phyloP scores from a whole-genome alignment of 2,797 vertebrate genomes.

The Ambastaia sidthimunki region DNA sequence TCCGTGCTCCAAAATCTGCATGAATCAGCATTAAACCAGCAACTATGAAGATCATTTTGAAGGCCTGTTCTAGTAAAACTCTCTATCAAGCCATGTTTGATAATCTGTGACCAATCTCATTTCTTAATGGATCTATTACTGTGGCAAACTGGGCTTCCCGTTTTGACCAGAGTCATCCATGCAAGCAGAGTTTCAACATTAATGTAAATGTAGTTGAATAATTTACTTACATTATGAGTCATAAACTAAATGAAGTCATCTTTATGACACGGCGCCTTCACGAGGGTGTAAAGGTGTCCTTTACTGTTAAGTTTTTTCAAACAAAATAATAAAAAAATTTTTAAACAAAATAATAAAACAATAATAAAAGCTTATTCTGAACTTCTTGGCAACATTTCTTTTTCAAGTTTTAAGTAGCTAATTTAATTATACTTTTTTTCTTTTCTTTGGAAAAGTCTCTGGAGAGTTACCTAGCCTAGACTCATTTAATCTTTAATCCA shows the following conservation, averaged over 20 bases:
- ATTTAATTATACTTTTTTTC: no score
- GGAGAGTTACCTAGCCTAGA: no score
- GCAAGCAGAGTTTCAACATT: constrained; percentile 28
- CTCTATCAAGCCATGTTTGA: constrained; percentile 44
- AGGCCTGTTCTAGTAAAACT: constrained; percentile 28
- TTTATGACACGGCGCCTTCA: constrained; percentile 4
- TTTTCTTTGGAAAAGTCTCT: no score
- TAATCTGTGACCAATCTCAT: constrained; percentile 39
- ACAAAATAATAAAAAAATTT: not conserved
- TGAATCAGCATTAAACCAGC: constrained; percentile 13
- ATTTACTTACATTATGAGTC: constrained; percentile 43
- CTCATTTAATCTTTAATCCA: no score
- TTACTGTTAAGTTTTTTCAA: no score
- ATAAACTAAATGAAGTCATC: constrained; percentile 38
- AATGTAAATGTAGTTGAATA: constrained; percentile 48
- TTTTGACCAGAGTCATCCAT: constrained; percentile 33
- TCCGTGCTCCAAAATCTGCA: constrained; percentile 14
- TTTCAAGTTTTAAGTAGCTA: no score
- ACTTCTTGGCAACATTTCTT: not conserved
- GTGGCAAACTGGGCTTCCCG: constrained; percentile 9
- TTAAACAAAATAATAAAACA: not conserved
- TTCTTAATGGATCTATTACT: constrained; percentile 34
- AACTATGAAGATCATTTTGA: not conserved
- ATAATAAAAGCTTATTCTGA: not conserved
- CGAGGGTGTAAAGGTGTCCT: no score